Base-by-base conservation (phyloP, 2,888 invertebrate genomes). In the Melieria omissa region DNA sequence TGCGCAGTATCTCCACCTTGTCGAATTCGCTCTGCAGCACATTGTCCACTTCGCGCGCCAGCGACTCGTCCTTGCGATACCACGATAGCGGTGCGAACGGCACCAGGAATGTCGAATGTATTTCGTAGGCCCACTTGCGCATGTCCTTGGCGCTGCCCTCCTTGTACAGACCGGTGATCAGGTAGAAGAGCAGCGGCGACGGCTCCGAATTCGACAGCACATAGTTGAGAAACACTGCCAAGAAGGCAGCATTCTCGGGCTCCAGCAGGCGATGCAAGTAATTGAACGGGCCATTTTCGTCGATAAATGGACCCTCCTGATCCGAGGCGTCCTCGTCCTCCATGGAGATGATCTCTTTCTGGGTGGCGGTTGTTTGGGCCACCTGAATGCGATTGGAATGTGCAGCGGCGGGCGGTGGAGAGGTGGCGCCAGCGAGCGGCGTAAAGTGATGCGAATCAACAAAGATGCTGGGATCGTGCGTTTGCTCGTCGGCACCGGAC, bases 41-140 rank as follows among this genome's bases (percentile, higher is more conserved):
- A 80, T 95, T 93, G 85, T 97, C 96, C 67, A 97, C 95, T 88
- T 96, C 96, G 75, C 94, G 92, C 10, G 95, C 95, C 85, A 96
- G 91, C 79, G 93, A 93, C 84, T 97, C 97, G 81, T 87, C 86
- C 49, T 86, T 85, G n/a, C 83, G 84, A 75, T 83, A 86, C 86
- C 86, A 86, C 5, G 85, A 81, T 14, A 87, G 73, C 8, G 87
- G 86, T 79, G 96, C 95, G 82, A 93, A 92, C 74, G 96, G 97
- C 82, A 96, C 94, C 73, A 97, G 89, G 89, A 98, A 98, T 82
- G 96, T 95, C 78, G 98, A 98, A 88, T 97, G 97, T 83, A 99
- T 97, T 90, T 99, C 99, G 88, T 98, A 99, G 4, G 98, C 98
- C 98, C 99, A 99, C 86, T 97, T 95, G 70, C 96, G 92, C 91